Conservation (phyloP, 2,888 invertebrate genomes). For the Lissocephala sabroskyi region DNA sequence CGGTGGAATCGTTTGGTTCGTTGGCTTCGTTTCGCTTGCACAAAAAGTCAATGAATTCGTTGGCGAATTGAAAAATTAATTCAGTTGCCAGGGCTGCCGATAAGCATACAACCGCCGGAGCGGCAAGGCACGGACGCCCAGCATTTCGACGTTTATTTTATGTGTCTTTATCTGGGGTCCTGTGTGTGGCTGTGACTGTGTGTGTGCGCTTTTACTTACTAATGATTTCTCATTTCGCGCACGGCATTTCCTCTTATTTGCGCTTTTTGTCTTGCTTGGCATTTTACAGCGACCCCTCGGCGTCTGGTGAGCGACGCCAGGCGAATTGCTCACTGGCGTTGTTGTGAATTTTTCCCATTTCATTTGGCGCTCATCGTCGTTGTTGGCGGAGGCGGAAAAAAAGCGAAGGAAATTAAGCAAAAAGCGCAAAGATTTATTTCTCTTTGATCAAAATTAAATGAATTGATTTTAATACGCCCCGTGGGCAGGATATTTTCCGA, state of each 20-base stretch:
- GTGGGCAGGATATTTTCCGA: conserved; percentile 61
- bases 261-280: conserved; percentile 59
- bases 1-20: neutral
- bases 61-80: conserved; percentile 69
- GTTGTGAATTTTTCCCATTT: conserved; percentile 55
- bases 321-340: conserved; percentile 57
- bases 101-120: conserved; percentile 52
- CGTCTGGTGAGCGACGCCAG: conserved; percentile 25
- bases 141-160: conserved; percentile 42
- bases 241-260: conserved; percentile 60
- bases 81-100: conserved; percentile 61
- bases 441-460: conserved; percentile 64
- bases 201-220: conserved; percentile 51
- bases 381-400: conserved; percentile 7
- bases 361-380: conserved; percentile 11
- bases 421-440: conserved; percentile 64
- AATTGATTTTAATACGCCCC: conserved; percentile 64
- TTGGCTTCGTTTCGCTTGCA: conserved; percentile 8
- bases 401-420: conserved; percentile 54
- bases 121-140: conserved; percentile 19
- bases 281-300: conserved; percentile 31
- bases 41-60: conserved; percentile 68
- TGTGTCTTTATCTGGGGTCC: conserved; percentile 47
- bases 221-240: conserved; percentile 64
- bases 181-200: conserved; percentile 3